These are phyloP conservation scores for Aproaerema taeniolella DNA, from an alignment of 2,888 invertebrate genomes.

Conservation along the genomic window DNA sequence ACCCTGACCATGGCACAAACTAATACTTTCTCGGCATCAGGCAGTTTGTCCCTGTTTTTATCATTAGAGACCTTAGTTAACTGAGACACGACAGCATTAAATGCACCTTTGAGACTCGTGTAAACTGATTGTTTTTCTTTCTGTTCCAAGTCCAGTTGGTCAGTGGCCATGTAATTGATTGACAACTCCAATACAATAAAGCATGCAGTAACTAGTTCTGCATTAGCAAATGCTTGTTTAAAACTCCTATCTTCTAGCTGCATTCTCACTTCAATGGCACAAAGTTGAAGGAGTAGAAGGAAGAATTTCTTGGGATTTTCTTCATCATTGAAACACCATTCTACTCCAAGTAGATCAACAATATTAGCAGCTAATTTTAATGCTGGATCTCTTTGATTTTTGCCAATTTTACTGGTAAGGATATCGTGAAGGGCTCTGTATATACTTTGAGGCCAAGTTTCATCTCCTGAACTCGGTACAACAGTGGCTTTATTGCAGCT, in stretches of 20 bases:
- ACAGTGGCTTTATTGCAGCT: constrained; percentile 84
- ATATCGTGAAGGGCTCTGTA: constrained; percentile 90
- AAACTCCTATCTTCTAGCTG: constrained; percentile 91
- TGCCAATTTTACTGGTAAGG: constrained; percentile 90
- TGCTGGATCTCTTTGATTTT: constrained; percentile 93
- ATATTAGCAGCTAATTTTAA: constrained; percentile 88
- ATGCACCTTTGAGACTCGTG: constrained; percentile 92
- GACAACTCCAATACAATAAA: constrained; percentile 89
- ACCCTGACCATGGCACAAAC: constrained; percentile 91
- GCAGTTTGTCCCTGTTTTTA: constrained; percentile 82
- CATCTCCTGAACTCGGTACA: constrained; percentile 79
- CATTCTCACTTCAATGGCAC: constrained; percentile 96
- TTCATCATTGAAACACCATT: constrained; percentile 89
- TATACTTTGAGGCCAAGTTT: constrained; percentile 89
- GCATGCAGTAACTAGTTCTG: constrained; percentile 88
- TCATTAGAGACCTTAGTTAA: constrained; percentile 85
- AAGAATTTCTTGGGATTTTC: constrained; percentile 90
- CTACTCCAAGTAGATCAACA: constrained; percentile 88
- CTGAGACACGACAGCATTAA: constrained; percentile 87
- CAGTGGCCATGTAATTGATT: constrained; percentile 87
- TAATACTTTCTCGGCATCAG: constrained; percentile 84
- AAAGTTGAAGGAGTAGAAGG: constrained; percentile 88
- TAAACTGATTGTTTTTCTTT: constrained; percentile 95
- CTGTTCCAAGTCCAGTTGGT: constrained; percentile 89
- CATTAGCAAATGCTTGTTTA: constrained; percentile 86